Evolutionary conservation across 2,113 vertebrate species (phyloP).

Genomic region (Sturnus vulgaris): DNA sequence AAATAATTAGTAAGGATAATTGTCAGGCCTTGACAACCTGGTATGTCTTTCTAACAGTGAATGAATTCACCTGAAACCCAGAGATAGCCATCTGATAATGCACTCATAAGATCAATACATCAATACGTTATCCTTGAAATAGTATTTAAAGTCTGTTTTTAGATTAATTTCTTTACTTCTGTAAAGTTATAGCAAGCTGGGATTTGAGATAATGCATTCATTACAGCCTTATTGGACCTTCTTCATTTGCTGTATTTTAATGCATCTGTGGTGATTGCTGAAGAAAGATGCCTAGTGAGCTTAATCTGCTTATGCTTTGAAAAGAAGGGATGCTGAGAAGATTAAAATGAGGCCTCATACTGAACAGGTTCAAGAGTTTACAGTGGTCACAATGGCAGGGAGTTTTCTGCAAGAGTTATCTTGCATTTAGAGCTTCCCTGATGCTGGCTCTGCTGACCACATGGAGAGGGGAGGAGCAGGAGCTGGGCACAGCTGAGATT

Average conservation of each 20-base stretch:
- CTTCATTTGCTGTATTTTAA: conserved; percentile 34
- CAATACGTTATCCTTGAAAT: conserved; percentile 46
- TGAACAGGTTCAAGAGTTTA: background rate
- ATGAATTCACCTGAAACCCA: conserved; percentile 23
- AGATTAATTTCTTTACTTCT: conserved; percentile 35
- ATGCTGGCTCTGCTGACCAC: background rate
- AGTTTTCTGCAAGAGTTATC: background rate
- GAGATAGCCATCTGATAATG: conserved; percentile 49
- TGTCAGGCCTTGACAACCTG: conserved; percentile 8
- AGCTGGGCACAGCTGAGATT: background rate
- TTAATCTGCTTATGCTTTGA: conserved; percentile 28
- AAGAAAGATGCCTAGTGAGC: background rate
- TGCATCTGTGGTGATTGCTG: background rate
- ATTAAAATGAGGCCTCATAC: background rate
- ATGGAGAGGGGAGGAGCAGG: background rate
- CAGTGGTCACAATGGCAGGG: background rate
- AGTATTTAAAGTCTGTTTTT: conserved; percentile 35
- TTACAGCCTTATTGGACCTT: background rate
- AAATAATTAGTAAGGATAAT: conserved; percentile 50
- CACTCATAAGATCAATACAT: conserved; percentile 55
- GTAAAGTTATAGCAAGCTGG: conserved; percentile 22
- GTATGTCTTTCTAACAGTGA: background rate
- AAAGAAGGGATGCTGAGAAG: conserved; percentile 24
- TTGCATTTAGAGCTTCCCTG: accelerated
- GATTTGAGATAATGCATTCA: conserved; percentile 38